These are phyloP conservation scores for Siphlonurus alternatus DNA, from an alignment of 2,888 invertebrate genomes.

Conservation along the genomic window DNA sequence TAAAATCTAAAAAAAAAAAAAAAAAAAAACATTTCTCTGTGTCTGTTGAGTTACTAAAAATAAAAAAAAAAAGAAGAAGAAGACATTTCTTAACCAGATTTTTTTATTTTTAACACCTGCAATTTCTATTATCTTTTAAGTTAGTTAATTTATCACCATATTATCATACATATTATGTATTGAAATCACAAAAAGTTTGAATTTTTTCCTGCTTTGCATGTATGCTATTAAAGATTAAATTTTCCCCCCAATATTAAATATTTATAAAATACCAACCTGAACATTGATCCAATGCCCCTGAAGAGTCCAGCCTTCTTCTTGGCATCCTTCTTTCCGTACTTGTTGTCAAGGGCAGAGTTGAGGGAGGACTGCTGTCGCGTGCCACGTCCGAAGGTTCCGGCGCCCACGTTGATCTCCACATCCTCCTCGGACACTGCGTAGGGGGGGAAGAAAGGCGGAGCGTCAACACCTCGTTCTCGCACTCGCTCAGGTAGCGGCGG, in stretches of 20 bases:
- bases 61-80: too few relatives aligned
- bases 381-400: constrained; percentile 32
- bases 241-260: too few relatives aligned
- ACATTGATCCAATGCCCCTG: constrained; percentile 63
- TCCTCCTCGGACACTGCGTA: constrained; percentile 31
- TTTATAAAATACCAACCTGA: constrained; percentile 33
- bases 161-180: too few relatives aligned
- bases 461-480: not conserved
- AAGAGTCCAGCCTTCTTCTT: constrained; percentile 58
- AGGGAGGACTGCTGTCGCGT: constrained; percentile 65
- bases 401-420: constrained; percentile 20
- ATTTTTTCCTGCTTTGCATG: too few relatives aligned
- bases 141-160: too few relatives aligned
- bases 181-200: too few relatives aligned
- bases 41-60: too few relatives aligned
- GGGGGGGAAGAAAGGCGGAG: not conserved
- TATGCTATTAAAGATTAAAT: too few relatives aligned
- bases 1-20: constrained; percentile 16
- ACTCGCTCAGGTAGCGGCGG: not conserved
- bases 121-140: too few relatives aligned
- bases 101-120: too few relatives aligned
- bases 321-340: constrained; percentile 29
- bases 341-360: constrained; percentile 41
- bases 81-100: too few relatives aligned
- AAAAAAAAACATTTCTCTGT: too few relatives aligned